Evolutionary conservation across 2,888 invertebrate species (phyloP).

Genomic region (Heteromurus nitidus): DNA sequence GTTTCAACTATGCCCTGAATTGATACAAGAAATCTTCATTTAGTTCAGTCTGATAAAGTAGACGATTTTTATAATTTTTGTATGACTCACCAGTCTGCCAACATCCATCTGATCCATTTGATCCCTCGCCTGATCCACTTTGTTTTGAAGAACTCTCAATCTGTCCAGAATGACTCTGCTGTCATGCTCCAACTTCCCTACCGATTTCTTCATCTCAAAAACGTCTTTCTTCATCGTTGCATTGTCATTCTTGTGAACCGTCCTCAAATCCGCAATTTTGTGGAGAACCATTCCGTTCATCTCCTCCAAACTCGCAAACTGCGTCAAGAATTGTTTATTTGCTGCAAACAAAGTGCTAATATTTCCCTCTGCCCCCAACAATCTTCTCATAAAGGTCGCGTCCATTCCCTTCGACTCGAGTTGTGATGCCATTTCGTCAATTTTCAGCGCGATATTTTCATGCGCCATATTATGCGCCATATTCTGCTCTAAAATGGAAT

Average conservation of each 20-base stretch:
- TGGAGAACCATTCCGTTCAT: slow-evolving; percentile 60
- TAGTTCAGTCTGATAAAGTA: too few relatives aligned
- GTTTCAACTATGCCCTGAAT: slow-evolving; percentile 8
- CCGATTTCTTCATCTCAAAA: slow-evolving; percentile 26
- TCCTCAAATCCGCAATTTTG: slow-evolving; percentile 61
- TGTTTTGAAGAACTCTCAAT: slow-evolving; percentile 44
- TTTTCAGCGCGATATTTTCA: slow-evolving; percentile 63
- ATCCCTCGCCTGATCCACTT: slow-evolving; percentile 43
- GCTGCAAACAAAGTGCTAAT: slow-evolving; percentile 59
- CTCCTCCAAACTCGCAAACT: slow-evolving; percentile 57
- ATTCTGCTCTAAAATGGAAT: slow-evolving; percentile 63
- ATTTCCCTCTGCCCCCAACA: slow-evolving; percentile 56
- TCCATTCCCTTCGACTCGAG: slow-evolving; percentile 18
- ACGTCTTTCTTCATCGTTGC: slow-evolving; percentile 55
- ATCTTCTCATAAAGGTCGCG: slow-evolving; percentile 22
- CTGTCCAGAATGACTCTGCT: slow-evolving; percentile 39
- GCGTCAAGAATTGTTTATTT: slow-evolving; percentile 50
- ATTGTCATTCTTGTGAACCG: slow-evolving; percentile 60
- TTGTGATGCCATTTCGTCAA: slow-evolving; percentile 45
- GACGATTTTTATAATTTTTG: background rate
- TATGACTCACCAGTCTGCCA: slow-evolving; percentile 28
- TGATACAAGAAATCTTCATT: background rate
- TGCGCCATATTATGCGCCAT: slow-evolving; percentile 69
- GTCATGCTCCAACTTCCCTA: slow-evolving; percentile 48
- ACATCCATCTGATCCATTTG: slow-evolving; percentile 36